phyloP scores from a whole-genome alignment of 2,797 vertebrate species.

The Morelia viridis region DNA sequence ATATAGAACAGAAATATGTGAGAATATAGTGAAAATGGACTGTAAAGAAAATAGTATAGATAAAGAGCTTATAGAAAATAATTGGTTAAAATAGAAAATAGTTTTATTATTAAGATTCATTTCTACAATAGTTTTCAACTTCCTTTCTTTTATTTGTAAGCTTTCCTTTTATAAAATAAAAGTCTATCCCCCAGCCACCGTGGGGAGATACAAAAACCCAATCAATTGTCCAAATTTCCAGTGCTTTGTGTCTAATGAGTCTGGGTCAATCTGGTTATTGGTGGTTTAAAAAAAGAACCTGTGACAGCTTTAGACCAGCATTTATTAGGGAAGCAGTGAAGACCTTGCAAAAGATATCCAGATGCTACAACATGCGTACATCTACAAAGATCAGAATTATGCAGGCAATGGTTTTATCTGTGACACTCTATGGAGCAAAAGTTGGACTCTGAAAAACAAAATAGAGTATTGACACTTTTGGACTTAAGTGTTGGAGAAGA shows the following conservation, averaged over 20 bases:
- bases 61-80: background rate
- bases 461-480: too few species aligned
- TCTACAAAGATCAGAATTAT: background rate
- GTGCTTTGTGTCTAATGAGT: background rate
- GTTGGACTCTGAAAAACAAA: too few species aligned
- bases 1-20: background rate
- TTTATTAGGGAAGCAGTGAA: background rate
- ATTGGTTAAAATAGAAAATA: background rate
- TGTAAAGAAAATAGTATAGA: background rate
- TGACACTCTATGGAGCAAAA: background rate
- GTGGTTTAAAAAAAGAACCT: background rate
- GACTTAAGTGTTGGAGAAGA: too few species aligned
- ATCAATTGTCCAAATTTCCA: background rate
- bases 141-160: background rate
- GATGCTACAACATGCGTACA: background rate
- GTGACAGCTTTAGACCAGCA: background rate
- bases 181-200: background rate
- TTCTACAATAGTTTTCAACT: background rate
- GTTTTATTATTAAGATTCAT: background rate
- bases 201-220: background rate
- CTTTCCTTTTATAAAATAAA: background rate
- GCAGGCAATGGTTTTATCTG: background rate
- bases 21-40: background rate
- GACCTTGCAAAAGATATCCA: background rate
- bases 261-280: background rate